These are phyloP conservation scores for Lophius americanus DNA, from an alignment of 2,797 vertebrate genomes.

Conservation along the genomic window DNA sequence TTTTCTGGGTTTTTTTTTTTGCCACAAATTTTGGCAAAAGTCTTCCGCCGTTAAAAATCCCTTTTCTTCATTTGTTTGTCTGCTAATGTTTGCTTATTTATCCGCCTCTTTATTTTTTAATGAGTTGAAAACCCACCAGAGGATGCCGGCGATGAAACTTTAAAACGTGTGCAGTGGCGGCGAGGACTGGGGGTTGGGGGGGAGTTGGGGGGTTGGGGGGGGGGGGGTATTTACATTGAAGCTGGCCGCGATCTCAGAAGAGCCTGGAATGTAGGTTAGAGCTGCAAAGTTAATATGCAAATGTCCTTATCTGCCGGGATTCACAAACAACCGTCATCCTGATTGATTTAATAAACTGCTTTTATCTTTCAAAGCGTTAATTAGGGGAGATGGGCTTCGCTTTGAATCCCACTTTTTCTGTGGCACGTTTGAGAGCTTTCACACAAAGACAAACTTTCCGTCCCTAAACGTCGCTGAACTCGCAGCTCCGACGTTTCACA, in stretches of 20 bases:
- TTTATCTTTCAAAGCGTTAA: constrained; percentile 99
- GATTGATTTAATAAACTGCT: constrained; percentile 99
- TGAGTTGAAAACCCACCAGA: constrained; percentile 78
- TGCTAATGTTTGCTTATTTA: constrained; percentile 79
- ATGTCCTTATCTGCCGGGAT: constrained; percentile 98
- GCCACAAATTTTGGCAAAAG: constrained; percentile 40
- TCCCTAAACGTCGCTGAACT: constrained; percentile 54
- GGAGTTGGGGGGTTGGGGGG: constrained; percentile 55
- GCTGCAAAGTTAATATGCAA: constrained; percentile 98
- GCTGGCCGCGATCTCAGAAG: constrained; percentile 90
- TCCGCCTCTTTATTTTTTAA: constrained; percentile 81
- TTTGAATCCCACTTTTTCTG: constrained; percentile 84
- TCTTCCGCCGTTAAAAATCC: constrained; percentile 43
- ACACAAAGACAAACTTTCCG: constrained; percentile 81
- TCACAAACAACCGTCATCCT: constrained; percentile 98
- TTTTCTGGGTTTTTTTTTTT: no score
- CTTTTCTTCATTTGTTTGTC: constrained; percentile 76
- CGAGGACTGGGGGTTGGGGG: constrained; percentile 48
- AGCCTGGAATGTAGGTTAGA: constrained; percentile 97
- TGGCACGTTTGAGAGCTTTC: constrained; percentile 84
- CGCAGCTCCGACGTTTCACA: constrained; percentile 15
- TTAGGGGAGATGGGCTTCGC: constrained; percentile 95
- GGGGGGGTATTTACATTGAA: constrained; percentile 89
- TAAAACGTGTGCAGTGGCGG: constrained; percentile 87
- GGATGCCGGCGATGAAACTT: constrained; percentile 76